Evolutionary conservation across 1,140 invertebrate genomes (phyloP).

Genomic region (Zaprionus davidi): DNA sequence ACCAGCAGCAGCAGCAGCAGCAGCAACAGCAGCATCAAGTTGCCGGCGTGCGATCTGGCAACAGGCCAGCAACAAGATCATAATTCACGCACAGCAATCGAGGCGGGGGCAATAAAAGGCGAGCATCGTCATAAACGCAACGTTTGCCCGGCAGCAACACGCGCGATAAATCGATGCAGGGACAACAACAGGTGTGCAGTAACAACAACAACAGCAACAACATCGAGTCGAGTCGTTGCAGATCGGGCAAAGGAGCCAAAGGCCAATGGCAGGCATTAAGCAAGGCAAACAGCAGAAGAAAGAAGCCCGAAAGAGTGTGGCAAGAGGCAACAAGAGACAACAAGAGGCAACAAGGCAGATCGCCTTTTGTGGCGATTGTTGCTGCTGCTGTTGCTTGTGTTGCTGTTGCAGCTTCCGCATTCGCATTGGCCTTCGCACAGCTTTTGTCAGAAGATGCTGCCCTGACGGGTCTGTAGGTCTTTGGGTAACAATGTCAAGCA

Average conservation of each 20-base stretch:
- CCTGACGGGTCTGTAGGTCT: constrained; percentile 32
- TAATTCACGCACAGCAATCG: constrained; percentile 62
- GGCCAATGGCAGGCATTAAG: constrained; percentile 20
- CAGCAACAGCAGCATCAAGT: constrained; percentile 33
- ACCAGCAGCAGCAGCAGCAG: constrained; percentile 35
- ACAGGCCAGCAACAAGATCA: constrained; percentile 54
- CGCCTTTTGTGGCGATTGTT: constrained; percentile 33
- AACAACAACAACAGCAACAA: constrained; percentile 32
- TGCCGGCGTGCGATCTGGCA: constrained; percentile 25
- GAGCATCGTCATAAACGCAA: constrained; percentile 48
- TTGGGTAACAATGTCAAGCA: constrained; percentile 46
- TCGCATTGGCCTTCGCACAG: constrained; percentile 35
- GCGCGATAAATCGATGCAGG: constrained; percentile 67
- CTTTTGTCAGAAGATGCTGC: constrained; percentile 29
- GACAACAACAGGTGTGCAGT: constrained; percentile 66
- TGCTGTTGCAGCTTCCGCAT: constrained; percentile 44
- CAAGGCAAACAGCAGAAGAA: constrained; percentile 11
- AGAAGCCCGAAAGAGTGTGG: neutral
- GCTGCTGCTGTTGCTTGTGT: constrained; percentile 13
- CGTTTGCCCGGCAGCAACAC: constrained; percentile 52
- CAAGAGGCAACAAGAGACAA: neutral
- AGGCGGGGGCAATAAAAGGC: constrained; percentile 39
- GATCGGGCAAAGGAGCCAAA: constrained; percentile 14
- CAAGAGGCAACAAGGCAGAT: constrained; percentile 14
- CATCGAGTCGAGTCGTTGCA: neutral